Base-by-base conservation (phyloP, 2,797 vertebrate species). In the Astyanax mexicanus region DNA sequence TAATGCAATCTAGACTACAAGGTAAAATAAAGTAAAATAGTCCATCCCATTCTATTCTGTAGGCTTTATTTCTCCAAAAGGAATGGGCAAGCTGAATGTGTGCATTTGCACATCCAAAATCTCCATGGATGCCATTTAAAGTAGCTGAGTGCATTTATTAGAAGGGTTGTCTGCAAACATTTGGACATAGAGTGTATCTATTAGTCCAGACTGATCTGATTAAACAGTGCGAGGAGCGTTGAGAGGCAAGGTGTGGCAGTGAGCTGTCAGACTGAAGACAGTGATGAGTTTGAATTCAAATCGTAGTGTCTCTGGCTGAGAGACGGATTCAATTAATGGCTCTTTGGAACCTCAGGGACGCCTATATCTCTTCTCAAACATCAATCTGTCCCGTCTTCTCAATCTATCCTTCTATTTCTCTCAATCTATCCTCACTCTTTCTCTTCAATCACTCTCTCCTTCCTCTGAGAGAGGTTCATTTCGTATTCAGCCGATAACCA, bases 291-390 rank as follows among this genome's bases (percentile, higher is more conserved):
- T 47, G 6, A 27, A 42, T 61, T 69, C 57, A 25, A 58, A 62
- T 40, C 3, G 81, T 77, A 35, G 27, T 19, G 80, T 78, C 58
- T 61, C 35, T 15, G 27, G 3, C 84, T 92, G 91, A 93, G 86
- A 86, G 92, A 92, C 90, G 89, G 88, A 91, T 92, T 87, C 92
- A 91, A 93, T 93, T 94, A 93, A 91, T 89, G 85, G 84, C 62
- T 80, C 88, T 90, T 91, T 91, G 92, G 91, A 90, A 87, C 86
- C 87, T 83, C 82, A 87, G 86, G 88, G 87, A 90, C 84, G 88
- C 88, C 88, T 84, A 79, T 80, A 74, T 83, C 82, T 82, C 27
- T 44, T n/a, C n/a, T 17, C 19, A 12, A 29, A 40, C 60, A 77
- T 71, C 61, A 71, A 77, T 73, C 77, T 74, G 44, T 69, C 70